These are phyloP conservation scores for Eublepharis macularius DNA, from an alignment of 2,113 vertebrate genomes.

Conservation along the genomic window DNA sequence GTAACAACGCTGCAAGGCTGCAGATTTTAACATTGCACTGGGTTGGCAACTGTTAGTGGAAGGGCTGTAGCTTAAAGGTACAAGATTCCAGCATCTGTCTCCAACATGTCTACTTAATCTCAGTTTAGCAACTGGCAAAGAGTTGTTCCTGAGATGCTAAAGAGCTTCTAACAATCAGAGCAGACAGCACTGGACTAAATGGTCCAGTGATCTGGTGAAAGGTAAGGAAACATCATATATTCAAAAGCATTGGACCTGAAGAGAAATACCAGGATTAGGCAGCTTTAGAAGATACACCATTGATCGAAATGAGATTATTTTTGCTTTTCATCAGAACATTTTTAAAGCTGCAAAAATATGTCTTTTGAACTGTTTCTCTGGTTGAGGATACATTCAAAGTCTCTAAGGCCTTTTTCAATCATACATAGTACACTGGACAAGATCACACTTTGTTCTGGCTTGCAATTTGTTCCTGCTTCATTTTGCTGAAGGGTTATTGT, in stretches of 20 bases:
- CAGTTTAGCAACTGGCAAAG: too few species aligned
- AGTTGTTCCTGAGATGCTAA: neutral
- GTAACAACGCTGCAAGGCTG: neutral
- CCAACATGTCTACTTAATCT: neutral
- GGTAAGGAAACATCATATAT: neutral
- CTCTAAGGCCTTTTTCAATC: neutral
- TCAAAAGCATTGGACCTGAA: neutral
- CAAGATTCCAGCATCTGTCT: neutral
- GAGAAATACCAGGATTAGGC: conserved; percentile 25
- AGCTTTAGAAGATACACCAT: neutral
- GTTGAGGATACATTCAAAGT: conserved; percentile 1
- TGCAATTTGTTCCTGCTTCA: neutral
- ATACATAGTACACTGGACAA: neutral
- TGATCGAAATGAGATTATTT: neutral
- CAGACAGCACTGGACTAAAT: neutral
- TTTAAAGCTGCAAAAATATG: neutral
- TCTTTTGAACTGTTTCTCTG: conserved; percentile 18
- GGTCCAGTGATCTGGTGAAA: neutral
- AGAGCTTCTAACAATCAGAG: neutral
- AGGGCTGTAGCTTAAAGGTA: neutral
- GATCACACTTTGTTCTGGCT: conserved; percentile 25
- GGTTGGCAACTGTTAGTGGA: neutral
- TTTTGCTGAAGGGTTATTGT: conserved; percentile 33
- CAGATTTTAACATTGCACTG: neutral
- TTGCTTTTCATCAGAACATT: neutral